Evolutionary conservation across 2,888 invertebrate species (phyloP), one percentile per base, ranked within the genome.

Genomic region (Andrena fulva): DNA sequence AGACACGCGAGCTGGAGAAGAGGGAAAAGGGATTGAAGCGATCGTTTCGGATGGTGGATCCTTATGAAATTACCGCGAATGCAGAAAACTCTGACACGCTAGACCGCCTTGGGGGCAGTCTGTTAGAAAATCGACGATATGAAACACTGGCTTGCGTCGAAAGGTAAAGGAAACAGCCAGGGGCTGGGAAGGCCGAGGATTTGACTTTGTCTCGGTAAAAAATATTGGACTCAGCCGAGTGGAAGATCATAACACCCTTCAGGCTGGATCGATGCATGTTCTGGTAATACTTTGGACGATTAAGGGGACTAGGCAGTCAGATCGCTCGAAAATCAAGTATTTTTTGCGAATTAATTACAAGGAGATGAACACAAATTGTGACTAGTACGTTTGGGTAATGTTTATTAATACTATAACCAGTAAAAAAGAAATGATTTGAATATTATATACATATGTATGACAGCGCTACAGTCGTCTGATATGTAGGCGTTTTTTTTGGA

Each of bases 111-210:
- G 78, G 68, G 86, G 87, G 86, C 91, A 93, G 90, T 89, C 93
- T 92, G 82, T 89, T 73, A 92, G 93, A 93, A 93, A 93, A 93
- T 93, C 92, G 93, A 87, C 91, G 90, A 92, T 92, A 93, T 93
- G 93, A 93, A 93, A 92, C 90, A 91, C 84, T 84, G 89, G 85
- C 87, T 88, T 82, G 78, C 48, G 80, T 63, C 66, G 72, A 63
- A 77, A 78, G 72, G 73, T 59, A 77, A 84, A 76, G 62, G 82
- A 83, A 77, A 80, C 77, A 74, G 59, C 16, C 35, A 2, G 33
- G 74, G 77, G 71, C 56, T 56, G 59, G 60, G 67, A 27, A 50
- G 33, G 69, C 63, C n/a, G 66, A 75, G 20, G n/a, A 64, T 83
- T 80, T 82, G 85, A 85, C 86, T 88, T 88, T 88, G 85, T 80